Conservation (phyloP, 37 sponge, comb jelly and placozoan genomes). For the Ephydatia muelleri region DNA sequence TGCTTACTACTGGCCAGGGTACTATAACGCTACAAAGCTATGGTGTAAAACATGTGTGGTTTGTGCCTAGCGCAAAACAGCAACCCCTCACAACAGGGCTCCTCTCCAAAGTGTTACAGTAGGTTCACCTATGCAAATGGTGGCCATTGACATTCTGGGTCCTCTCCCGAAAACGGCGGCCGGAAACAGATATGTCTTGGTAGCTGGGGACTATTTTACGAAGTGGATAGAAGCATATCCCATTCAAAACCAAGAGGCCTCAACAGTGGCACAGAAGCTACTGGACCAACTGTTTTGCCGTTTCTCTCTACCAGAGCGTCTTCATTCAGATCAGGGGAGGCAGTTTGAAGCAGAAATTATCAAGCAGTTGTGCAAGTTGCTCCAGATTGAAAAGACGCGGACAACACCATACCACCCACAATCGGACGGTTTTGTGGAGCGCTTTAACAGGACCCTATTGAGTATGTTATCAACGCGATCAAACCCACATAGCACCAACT, state of each 20-base stretch:
- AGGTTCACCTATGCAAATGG: too few relatives aligned
- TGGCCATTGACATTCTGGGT: too few relatives aligned
- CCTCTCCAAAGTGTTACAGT: too few relatives aligned
- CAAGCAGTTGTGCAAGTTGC: constrained; percentile 34
- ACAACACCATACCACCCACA: constrained; percentile 66
- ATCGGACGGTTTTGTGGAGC: constrained; percentile 62
- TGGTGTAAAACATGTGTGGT: too few relatives aligned
- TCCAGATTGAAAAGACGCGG: constrained; percentile 37
- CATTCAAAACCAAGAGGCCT: constrained; percentile 63
- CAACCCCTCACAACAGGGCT: too few relatives aligned
- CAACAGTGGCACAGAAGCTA: constrained; percentile 45
- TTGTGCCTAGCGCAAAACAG: too few relatives aligned
- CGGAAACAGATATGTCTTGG: constrained; percentile 54
- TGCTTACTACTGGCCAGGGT: too few relatives aligned
- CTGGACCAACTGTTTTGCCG: constrained; percentile 43
- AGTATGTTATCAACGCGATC: constrained; percentile 1
- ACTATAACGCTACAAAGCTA: too few relatives aligned
- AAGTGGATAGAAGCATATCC: constrained; percentile 60
- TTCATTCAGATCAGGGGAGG: constrained; percentile 46
- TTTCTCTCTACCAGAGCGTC: constrained; percentile 52
- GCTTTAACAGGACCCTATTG: constrained; percentile 53
- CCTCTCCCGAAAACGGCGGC: constrained; percentile 37
- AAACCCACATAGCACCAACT: constrained; percentile 12
- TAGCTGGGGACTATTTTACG: constrained; percentile 60
- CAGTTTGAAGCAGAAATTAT: constrained; percentile 49